Evolutionary conservation across 2,113 vertebrate genomes (phyloP).

Genomic region (Phycodurus eques): DNA sequence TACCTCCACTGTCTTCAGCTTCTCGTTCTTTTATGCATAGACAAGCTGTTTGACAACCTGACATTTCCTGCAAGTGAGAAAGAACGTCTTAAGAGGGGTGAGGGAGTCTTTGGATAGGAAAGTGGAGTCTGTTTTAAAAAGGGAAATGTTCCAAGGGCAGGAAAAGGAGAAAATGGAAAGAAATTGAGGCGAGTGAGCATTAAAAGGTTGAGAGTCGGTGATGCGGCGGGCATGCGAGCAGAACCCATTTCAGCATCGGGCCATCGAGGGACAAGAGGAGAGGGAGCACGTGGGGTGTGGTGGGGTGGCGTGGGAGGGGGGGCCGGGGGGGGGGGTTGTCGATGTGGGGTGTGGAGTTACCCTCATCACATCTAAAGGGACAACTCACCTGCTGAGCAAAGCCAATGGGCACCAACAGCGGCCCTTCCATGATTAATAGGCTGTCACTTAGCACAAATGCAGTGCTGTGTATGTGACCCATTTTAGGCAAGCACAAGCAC

Average conservation of each 20-base stretch:
- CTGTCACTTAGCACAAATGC: constrained; percentile 72
- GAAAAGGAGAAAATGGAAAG: constrained; percentile 1
- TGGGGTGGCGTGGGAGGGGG: constrained; percentile 6
- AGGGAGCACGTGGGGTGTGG: constrained; percentile 10
- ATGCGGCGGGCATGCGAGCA: constrained; percentile 21
- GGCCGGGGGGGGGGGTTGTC: constrained; percentile 2
- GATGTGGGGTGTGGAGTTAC: constrained; percentile 18
- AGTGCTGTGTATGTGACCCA: constrained; percentile 57
- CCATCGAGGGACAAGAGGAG: constrained; percentile 15
- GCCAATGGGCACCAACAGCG: constrained; percentile 52
- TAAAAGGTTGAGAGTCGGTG: constrained; percentile 9
- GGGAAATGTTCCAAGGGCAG: constrained; percentile 24
- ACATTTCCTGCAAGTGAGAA: neutral
- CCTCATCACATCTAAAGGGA: constrained; percentile 51
- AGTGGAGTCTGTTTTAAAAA: neutral
- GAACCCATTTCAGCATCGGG: constrained; percentile 5
- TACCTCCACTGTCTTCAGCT: neutral
- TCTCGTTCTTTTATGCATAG: neutral
- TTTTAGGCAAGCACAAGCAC: constrained; percentile 51
- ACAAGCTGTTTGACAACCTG: neutral
- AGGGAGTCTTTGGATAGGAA: constrained; percentile 3
- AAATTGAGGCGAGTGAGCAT: neutral
- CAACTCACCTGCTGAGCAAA: constrained; percentile 56
- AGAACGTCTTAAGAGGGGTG: neutral
- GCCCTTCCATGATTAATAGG: constrained; percentile 68